These are phyloP conservation scores for Macropodus opercularis DNA, from an alignment of 2,797 vertebrate genomes.

Conservation along the genomic window DNA sequence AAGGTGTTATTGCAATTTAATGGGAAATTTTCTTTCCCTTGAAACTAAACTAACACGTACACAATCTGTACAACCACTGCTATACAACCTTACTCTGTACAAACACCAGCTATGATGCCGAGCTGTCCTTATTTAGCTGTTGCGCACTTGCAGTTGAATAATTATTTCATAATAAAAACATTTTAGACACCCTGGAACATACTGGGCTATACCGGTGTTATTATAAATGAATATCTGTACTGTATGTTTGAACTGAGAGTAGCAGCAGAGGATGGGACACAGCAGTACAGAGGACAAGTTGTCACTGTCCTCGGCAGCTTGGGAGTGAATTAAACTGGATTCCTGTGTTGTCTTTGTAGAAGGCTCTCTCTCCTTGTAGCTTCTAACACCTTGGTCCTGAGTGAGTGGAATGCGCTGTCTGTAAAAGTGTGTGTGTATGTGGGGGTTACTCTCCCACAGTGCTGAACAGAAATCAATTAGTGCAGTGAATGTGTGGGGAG, in stretches of 20 bases:
- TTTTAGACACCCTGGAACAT: no score
- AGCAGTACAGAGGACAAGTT: constrained; percentile 6
- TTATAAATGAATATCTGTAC: not conserved
- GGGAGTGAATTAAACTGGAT: constrained; percentile 42
- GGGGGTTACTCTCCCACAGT: constrained; percentile 80
- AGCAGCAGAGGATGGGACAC: not conserved
- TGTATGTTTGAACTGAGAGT: not conserved
- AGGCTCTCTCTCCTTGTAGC: constrained; percentile 32
- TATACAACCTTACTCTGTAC: no score
- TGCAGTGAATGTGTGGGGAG: constrained; percentile 79
- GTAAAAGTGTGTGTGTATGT: constrained; percentile 51
- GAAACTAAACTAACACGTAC: no score
- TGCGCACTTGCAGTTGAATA: no score
- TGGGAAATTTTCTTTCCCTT: no score
- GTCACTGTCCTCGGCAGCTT: constrained; percentile 21
- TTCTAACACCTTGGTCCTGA: constrained; percentile 68
- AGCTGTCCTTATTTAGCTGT: no score
- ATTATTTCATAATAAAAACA: no score
- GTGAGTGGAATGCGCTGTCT: constrained; percentile 67
- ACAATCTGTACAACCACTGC: no score
- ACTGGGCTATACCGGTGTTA: no score
- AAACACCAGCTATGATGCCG: no score
- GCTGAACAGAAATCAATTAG: constrained; percentile 87
- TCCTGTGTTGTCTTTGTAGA: constrained; percentile 51
- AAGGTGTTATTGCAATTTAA: no score